Conservation (phyloP, 2,113 vertebrate genomes). For the Monarcha castaneiventris region DNA sequence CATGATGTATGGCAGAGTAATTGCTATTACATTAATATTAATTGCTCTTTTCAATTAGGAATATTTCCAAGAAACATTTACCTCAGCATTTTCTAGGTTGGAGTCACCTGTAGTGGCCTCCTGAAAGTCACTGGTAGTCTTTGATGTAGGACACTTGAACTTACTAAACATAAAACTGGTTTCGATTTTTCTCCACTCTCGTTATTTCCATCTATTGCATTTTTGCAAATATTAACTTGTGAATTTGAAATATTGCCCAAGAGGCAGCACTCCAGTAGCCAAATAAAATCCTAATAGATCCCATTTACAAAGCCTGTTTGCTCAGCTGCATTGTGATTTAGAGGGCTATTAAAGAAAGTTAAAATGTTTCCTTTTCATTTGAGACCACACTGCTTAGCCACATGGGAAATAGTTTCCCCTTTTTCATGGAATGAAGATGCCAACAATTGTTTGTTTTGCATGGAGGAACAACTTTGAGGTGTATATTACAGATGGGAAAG, state of each 20-base stretch:
- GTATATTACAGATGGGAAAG: not conserved
- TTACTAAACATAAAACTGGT: not conserved
- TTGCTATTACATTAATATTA: constrained; percentile 65
- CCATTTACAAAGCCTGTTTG: constrained; percentile 48
- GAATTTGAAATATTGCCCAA: constrained; percentile 67
- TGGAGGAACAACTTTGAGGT: not conserved
- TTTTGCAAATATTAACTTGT: constrained; percentile 60
- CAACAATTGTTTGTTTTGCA: not conserved
- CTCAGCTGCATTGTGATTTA: constrained; percentile 29
- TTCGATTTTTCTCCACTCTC: not conserved
- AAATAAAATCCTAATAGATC: constrained; percentile 64
- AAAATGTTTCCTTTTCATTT: constrained; percentile 47
- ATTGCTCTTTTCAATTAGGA: constrained; percentile 44
- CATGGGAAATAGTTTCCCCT: constrained; percentile 4
- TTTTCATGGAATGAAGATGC: not conserved
- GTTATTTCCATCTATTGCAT: not conserved
- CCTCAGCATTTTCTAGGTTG: constrained; percentile 66
- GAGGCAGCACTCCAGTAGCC: constrained; percentile 66
- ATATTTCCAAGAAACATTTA: constrained; percentile 64
- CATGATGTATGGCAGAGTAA: constrained; percentile 50
- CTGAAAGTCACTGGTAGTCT: constrained; percentile 42
- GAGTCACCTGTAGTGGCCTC: constrained; percentile 14
- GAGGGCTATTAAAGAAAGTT: constrained; percentile 21
- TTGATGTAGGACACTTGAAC: constrained; percentile 27
- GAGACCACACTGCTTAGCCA: constrained; percentile 1